Percentiles rank a stretch among this genome's conserved stretches.
Conservation (phyloP, 1,140 invertebrate genomes). For the Marisa cornuarietis region DNA sequence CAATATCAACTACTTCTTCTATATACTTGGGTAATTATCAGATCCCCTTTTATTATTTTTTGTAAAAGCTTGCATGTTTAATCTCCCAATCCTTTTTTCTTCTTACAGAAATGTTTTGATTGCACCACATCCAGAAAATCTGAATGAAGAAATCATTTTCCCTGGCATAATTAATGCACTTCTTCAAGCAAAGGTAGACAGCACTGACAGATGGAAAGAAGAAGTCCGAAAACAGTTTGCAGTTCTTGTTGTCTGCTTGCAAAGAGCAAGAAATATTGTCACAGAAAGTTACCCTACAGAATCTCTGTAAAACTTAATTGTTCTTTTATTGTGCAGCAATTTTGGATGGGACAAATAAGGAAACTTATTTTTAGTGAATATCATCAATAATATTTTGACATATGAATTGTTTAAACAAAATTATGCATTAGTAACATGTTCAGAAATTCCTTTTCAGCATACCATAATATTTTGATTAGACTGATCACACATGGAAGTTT, state of each 20-base stretch:
- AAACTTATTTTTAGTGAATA: no score
- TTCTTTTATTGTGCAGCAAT: no score
- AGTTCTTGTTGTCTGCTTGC: slow-evolving; percentile 41
- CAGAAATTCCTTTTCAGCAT: no score
- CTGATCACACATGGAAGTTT: no score
- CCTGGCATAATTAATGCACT: slow-evolving; percentile 46
- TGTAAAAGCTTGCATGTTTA: neutral
- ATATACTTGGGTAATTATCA: neutral
- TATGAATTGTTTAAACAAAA: no score
- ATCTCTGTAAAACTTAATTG: slow-evolving; percentile 6
- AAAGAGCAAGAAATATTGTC: slow-evolving; percentile 50
- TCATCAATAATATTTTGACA: no score
- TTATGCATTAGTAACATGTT: no score
- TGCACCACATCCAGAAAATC: slow-evolving; percentile 52
- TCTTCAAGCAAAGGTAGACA: slow-evolving; percentile 9
- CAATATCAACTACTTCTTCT: no score
- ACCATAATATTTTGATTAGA: no score
- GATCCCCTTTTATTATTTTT: neutral
- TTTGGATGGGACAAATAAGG: no score
- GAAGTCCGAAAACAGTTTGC: slow-evolving; percentile 43
- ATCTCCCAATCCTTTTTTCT: slow-evolving; percentile 10
- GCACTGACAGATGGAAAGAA: slow-evolving; percentile 16
- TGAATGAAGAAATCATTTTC: slow-evolving; percentile 53
- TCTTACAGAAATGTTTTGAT: slow-evolving; percentile 48
- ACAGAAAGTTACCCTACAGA: slow-evolving; percentile 23